These are phyloP conservation scores for Scarus forsteni DNA, from an alignment of 2,797 vertebrate genomes.

Conservation along the genomic window DNA sequence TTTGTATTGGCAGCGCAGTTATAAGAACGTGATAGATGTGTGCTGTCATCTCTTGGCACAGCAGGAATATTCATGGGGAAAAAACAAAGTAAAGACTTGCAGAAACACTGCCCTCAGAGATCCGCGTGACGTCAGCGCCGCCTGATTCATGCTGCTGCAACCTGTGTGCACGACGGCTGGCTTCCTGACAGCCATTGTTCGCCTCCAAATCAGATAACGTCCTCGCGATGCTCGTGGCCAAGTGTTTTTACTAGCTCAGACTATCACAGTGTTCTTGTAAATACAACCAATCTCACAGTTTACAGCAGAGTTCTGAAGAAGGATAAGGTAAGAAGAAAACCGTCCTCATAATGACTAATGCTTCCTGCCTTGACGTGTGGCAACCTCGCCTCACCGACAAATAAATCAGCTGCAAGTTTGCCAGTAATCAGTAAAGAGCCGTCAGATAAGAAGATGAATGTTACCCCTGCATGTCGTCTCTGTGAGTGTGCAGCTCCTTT, in stretches of 20 bases:
- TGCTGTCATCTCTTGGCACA: slow-evolving; percentile 5
- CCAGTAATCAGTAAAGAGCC: slow-evolving; percentile 41
- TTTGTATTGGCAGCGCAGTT: slow-evolving; percentile 21
- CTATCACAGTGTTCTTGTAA: background rate
- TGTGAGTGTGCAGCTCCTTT: slow-evolving; percentile 6
- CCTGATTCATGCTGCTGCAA: slow-evolving; percentile 45
- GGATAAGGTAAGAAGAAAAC: background rate
- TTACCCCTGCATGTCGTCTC: background rate
- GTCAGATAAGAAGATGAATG: slow-evolving; percentile 23
- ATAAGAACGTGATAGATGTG: slow-evolving; percentile 13
- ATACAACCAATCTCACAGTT: no score
- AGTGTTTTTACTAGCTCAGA: slow-evolving; percentile 9
- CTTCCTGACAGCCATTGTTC: slow-evolving; percentile 68
- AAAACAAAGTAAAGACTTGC: slow-evolving; percentile 52
- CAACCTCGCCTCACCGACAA: slow-evolving; percentile 32
- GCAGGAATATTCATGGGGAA: slow-evolving; percentile 40
- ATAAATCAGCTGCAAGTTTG: slow-evolving; percentile 37
- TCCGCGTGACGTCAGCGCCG: slow-evolving; percentile 43
- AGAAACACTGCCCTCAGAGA: slow-evolving; percentile 21
- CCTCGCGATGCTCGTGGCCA: slow-evolving; percentile 18
- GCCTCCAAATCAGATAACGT: slow-evolving; percentile 64
- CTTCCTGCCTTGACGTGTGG: slow-evolving; percentile 28
- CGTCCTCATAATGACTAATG: background rate
- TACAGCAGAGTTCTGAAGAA: background rate
- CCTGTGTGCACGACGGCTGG: slow-evolving; percentile 42